Base-by-base conservation (phyloP, 2,888 invertebrate species). In the Ormia ochracea region DNA sequence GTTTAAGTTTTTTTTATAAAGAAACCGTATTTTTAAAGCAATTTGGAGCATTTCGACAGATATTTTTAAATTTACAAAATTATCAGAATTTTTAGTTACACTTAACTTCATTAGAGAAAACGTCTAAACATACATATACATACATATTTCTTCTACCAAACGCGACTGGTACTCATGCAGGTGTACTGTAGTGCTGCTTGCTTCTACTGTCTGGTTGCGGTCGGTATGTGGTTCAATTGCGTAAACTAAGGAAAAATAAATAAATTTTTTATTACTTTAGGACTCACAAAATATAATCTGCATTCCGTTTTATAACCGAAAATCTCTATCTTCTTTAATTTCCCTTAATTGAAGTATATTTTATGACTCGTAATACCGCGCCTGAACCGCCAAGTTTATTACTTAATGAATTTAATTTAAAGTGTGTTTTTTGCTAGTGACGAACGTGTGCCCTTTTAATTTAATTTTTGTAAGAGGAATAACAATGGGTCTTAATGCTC, bases 241-340 rank as follows among this genome's bases (percentile, higher is more conserved):
- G 19, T 14, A 38, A 21, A 28, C 48, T 21, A 36, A 36, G 38
- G 43, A 17, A 50, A 59, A 21, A 26, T 4, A 70, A 50, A 19
- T 41, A 6, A 50, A 48, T 59, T 59, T 48, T 50, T 14, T 50
- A 50, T 58, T 70, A 48, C 28, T 28, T 70, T 48, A 6, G 10
- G 41, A n/a, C n/a, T 28, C 70, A 70, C 70, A 59, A 41, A 70
- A 48, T 50, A 70, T 59, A 12, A 50, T 58, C 38, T 70, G 48
- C 48, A 31, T 50, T 50, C n/a, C 31, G 50, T 50, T 58, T 50
- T 48, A 58, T 58, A 36, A 58, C 36, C 69, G 58, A 26, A 69
- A 69, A 58, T 36, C 36, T 58, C 10, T 36, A 45, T 33, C 14
- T 23, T 33, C 19, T 14, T 31, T 31, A 23, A 43, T 61, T 72